Evolutionary conservation across 2,888 invertebrate species (phyloP).

Genomic region (Endomychus coccineus): DNA sequence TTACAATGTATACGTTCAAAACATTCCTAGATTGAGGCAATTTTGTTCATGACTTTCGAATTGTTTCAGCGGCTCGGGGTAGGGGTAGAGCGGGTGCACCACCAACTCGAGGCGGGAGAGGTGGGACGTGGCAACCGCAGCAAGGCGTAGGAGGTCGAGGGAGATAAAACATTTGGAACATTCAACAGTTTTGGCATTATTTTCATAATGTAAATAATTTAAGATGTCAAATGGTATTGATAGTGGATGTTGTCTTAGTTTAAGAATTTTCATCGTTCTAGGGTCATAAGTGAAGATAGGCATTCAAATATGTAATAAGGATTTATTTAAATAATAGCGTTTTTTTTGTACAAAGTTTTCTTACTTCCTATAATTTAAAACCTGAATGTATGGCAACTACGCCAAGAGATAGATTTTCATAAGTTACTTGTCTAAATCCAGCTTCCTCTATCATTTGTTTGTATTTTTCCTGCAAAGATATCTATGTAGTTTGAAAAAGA

Average conservation of each 20-base stretch:
- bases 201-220: constrained; percentile 4
- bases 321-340: too few species aligned
- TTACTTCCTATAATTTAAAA: constrained; percentile 84
- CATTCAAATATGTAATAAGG: too few species aligned
- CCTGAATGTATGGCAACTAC: constrained; percentile 93
- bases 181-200: too few species aligned
- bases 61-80: constrained; percentile 51
- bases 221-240: too few species aligned
- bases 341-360: background rate
- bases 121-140: constrained; percentile 53
- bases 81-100: constrained; percentile 46
- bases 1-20: too few species aligned
- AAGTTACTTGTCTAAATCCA: constrained; percentile 80
- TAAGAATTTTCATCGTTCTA: too few species aligned
- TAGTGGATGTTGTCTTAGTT: too few species aligned
- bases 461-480: constrained; percentile 62
- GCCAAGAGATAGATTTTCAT: constrained; percentile 88
- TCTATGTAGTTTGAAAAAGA: background rate
- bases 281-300: too few species aligned
- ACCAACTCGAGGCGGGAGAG: constrained; percentile 49
- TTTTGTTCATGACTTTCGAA: constrained; percentile 6
- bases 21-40: background rate
- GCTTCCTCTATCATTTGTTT: constrained; percentile 80
- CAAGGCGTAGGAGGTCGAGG: constrained; percentile 49
- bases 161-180: too few species aligned